Conservation (phyloP, 2,888 invertebrate species). For the Cheilosia scutellata region DNA sequence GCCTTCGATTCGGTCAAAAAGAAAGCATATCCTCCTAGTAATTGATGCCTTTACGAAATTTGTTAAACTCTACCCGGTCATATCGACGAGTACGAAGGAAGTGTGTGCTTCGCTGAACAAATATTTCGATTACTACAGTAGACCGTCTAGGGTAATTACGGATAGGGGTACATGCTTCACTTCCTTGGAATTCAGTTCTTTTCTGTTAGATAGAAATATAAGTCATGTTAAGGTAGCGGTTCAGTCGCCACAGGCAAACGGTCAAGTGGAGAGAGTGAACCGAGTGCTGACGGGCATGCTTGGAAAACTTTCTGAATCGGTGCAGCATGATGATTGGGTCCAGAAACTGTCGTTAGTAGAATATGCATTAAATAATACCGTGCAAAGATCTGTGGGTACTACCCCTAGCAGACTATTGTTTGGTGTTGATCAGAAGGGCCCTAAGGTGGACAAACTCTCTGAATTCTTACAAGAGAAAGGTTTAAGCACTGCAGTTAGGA, state of each 20-base stretch:
- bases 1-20: not conserved
- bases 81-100: constrained; percentile 29
- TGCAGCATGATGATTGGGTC: not conserved
- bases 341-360: constrained; percentile 11
- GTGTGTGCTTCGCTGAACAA: constrained; percentile 15
- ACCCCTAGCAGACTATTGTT: not conserved
- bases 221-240: constrained; percentile 77
- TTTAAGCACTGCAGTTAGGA: not conserved
- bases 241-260: constrained; percentile 78
- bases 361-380: constrained; percentile 37
- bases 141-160: constrained; percentile 76
- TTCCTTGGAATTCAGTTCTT: constrained; percentile 50
- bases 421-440: not conserved
- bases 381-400: constrained; percentile 2
- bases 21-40: constrained; percentile 22
- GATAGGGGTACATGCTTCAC: constrained; percentile 38
- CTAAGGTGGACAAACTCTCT: not conserved
- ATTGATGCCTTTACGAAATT: constrained; percentile 19
- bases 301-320: not conserved
- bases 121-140: constrained; percentile 33
- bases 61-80: constrained; percentile 9
- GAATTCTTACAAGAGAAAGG: constrained; percentile 1
- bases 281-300: constrained; percentile 16
- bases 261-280: constrained; percentile 75
- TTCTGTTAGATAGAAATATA: constrained; percentile 67